phyloP scores from a whole-genome alignment of 37 sponge, comb jelly and placozoan genomes.

The Aplysina aerophoba region DNA sequence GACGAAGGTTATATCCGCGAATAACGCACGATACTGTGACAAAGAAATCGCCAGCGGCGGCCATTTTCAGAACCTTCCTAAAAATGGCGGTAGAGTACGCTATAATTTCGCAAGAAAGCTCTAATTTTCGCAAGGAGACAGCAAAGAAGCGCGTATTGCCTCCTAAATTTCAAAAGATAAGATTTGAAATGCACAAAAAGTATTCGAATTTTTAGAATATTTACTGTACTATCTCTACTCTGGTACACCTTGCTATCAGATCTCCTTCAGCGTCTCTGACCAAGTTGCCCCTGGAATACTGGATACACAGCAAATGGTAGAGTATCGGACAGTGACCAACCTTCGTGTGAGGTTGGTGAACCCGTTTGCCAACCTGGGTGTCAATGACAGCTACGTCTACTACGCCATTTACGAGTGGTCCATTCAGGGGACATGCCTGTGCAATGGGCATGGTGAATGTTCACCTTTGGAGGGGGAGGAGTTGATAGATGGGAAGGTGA shows the following conservation, averaged over 20 bases:
- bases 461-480: constrained; percentile 44
- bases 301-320: not conserved
- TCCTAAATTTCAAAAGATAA: too few relatives aligned
- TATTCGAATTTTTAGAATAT: too few relatives aligned
- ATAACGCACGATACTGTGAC: too few relatives aligned
- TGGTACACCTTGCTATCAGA: constrained; percentile 30
- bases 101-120: too few relatives aligned
- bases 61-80: too few relatives aligned
- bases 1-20: too few relatives aligned
- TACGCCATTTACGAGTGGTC: constrained; percentile 80
- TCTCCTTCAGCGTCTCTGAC: constrained; percentile 51
- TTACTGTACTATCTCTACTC: too few relatives aligned
- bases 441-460: constrained; percentile 88
- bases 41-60: too few relatives aligned
- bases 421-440: constrained; percentile 78
- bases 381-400: constrained; percentile 13
- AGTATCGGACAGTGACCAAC: constrained; percentile 67
- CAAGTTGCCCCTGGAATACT: constrained; percentile 29
- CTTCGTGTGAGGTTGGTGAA: constrained; percentile 51
- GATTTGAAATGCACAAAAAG: too few relatives aligned
- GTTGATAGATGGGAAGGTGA: constrained; percentile 46
- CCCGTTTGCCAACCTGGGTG: not conserved
- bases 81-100: too few relatives aligned
- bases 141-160: too few relatives aligned
- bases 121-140: too few relatives aligned